These are phyloP conservation scores for Melanostoma mellinum DNA, from an alignment of 2,888 invertebrate species.

Conservation along the genomic window DNA sequence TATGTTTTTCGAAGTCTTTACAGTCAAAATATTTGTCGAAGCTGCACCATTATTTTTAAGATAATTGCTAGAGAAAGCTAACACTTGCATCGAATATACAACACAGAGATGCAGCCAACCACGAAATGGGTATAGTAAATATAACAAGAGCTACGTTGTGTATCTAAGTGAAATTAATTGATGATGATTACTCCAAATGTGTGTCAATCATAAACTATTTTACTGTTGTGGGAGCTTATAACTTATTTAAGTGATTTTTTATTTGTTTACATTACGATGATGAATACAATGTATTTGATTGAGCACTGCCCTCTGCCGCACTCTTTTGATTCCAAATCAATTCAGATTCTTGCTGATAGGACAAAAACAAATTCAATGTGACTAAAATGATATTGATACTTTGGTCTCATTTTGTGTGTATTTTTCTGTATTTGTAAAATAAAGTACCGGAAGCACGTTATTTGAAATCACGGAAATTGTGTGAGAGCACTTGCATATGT, in stretches of 20 bases:
- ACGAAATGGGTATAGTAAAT: slow-evolving; percentile 9
- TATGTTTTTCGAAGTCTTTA: slow-evolving; percentile 7
- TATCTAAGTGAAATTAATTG: slow-evolving; percentile 18
- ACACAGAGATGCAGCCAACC: slow-evolving; percentile 31
- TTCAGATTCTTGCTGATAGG: neutral
- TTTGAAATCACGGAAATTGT: too few relatives aligned
- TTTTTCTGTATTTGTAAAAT: too few relatives aligned
- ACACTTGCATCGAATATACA: slow-evolving; percentile 8
- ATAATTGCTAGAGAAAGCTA: slow-evolving; percentile 43
- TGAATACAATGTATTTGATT: slow-evolving; percentile 35
- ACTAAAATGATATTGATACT: too few relatives aligned
- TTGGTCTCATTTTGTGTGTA: too few relatives aligned
- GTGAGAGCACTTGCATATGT: too few relatives aligned
- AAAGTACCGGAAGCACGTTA: too few relatives aligned
- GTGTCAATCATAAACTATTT: slow-evolving; percentile 43
- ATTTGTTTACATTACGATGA: slow-evolving; percentile 6
- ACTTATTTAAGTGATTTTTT: slow-evolving; percentile 26
- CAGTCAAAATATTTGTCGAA: slow-evolving; percentile 6
- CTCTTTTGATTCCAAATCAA: slow-evolving; percentile 14
- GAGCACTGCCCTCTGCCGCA: neutral
- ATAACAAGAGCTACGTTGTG: neutral
- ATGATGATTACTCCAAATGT: slow-evolving; percentile 36
- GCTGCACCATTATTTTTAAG: slow-evolving; percentile 2
- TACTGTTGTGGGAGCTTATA: slow-evolving; percentile 31
- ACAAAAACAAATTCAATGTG: too few relatives aligned